Evolutionary conservation across 2,888 invertebrate genomes (phyloP).

Genomic region (Timandra comae): DNA sequence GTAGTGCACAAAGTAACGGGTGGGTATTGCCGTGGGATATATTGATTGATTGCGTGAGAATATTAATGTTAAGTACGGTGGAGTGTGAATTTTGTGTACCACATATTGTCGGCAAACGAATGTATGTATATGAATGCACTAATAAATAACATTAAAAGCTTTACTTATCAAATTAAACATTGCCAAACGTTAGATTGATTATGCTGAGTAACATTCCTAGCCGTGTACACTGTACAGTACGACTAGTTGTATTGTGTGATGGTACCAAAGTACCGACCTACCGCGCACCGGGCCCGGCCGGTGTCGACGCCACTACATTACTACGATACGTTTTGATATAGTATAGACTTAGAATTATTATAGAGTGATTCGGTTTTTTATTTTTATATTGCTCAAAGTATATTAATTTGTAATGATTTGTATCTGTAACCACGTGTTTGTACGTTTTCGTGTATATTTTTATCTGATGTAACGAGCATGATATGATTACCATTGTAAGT

Average conservation of each 20-base stretch:
- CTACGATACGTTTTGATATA: too few relatives aligned
- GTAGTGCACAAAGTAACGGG: conserved; percentile 9
- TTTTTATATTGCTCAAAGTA: conserved; percentile 74
- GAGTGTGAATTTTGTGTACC: conserved; percentile 23
- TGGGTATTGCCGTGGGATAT: conserved; percentile 19
- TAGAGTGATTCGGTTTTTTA: conserved; percentile 69
- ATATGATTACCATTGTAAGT: conserved; percentile 62
- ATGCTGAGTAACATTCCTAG: conserved; percentile 57
- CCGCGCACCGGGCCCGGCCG: conserved; percentile 1
- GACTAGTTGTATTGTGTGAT: conserved; percentile 21
- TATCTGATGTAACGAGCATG: conserved; percentile 62
- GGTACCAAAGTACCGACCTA: conserved; percentile 35
- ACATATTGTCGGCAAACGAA: conserved; percentile 16
- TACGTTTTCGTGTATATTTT: conserved; percentile 63
- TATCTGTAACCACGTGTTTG: conserved; percentile 62
- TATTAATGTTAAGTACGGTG: conserved; percentile 19
- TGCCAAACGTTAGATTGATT: conserved; percentile 52
- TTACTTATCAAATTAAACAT: conserved; percentile 37
- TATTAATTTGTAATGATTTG: conserved; percentile 48
- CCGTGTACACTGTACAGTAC: conserved; percentile 34
- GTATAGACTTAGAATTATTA: conserved; percentile 42
- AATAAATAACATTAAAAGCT: conserved; percentile 32
- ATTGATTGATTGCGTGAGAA: conserved; percentile 20
- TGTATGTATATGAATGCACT: conserved; percentile 21
- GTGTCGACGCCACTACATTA: too few relatives aligned